These are phyloP conservation scores for Nymphalis io DNA, from an alignment of 1,140 invertebrate genomes.

Conservation along the genomic window DNA sequence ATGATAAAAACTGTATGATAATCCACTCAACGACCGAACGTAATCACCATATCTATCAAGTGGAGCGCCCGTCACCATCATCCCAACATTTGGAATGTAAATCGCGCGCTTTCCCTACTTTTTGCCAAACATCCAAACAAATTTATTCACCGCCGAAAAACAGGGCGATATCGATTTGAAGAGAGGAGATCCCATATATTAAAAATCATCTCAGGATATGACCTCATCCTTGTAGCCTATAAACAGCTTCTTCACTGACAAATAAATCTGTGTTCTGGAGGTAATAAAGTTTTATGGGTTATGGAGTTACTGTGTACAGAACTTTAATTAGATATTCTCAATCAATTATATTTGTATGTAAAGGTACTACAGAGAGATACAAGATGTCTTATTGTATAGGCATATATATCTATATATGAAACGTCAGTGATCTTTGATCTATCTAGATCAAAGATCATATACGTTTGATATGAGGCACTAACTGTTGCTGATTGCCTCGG, in stretches of 20 bases:
- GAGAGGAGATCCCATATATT: conserved; percentile 35
- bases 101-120: conserved; percentile 59
- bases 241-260: background rate
- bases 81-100: conserved; percentile 61
- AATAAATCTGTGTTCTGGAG: too few relatives aligned
- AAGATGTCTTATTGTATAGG: too few relatives aligned
- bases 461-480: too few relatives aligned
- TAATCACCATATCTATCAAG: conserved; percentile 48
- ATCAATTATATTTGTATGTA: too few relatives aligned
- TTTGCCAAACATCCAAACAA: conserved; percentile 66
- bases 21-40: conserved; percentile 7
- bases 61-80: conserved; percentile 47
- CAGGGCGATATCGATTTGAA: conserved; percentile 26
- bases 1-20: conserved; percentile 11
- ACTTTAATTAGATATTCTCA: too few relatives aligned
- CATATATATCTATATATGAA: too few relatives aligned
- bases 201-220: conserved; percentile 40
- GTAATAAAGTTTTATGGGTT: too few relatives aligned
- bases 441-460: too few relatives aligned
- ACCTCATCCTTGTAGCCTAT: background rate
- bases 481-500: too few relatives aligned
- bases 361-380: too few relatives aligned
- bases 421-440: too few relatives aligned
- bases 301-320: too few relatives aligned
- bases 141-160: conserved; percentile 64